phyloP scores from a whole-genome alignment of 2,888 invertebrate species.

The Encarsia formosa region DNA sequence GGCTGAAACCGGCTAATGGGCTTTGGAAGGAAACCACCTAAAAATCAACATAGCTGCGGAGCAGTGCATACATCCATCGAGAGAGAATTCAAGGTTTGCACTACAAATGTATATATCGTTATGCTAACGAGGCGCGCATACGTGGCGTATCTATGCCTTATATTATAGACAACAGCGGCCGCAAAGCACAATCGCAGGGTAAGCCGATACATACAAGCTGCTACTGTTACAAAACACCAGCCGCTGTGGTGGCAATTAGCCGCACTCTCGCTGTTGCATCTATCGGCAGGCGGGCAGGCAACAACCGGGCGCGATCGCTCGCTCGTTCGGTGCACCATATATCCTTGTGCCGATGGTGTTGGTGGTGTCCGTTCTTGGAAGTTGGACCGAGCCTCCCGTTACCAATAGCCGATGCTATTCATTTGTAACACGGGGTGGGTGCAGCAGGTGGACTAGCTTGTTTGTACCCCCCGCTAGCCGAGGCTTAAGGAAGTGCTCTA shows the following conservation, averaged over 20 bases:
- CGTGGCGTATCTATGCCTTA: not conserved
- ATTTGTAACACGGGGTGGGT: too few relatives aligned
- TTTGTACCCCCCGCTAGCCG: conserved; percentile 17
- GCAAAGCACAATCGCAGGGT: conserved; percentile 24
- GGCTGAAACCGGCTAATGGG: too few relatives aligned
- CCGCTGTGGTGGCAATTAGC: conserved; percentile 37
- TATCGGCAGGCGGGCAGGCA: not conserved
- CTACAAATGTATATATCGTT: not conserved
- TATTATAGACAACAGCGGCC: too few relatives aligned
- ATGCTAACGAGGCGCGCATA: conserved; percentile 3
- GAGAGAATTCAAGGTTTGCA: not conserved
- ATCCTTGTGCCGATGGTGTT: too few relatives aligned
- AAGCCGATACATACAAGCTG: conserved; percentile 37
- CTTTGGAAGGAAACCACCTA: too few relatives aligned
- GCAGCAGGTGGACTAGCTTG: too few relatives aligned
- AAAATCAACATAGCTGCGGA: too few relatives aligned
- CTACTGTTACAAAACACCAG: conserved; percentile 44
- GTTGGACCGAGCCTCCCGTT: too few relatives aligned
- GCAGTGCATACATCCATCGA: too few relatives aligned
- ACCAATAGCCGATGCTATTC: too few relatives aligned
- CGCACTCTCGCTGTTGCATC: conserved; percentile 23
- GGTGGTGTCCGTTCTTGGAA: too few relatives aligned
- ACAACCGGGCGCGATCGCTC: not conserved
- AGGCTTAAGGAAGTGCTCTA: conserved; percentile 21
- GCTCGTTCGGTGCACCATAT: too few relatives aligned